phyloP scores from a whole-genome alignment of 2,888 invertebrate genomes.

The Platypus cylindrus region DNA sequence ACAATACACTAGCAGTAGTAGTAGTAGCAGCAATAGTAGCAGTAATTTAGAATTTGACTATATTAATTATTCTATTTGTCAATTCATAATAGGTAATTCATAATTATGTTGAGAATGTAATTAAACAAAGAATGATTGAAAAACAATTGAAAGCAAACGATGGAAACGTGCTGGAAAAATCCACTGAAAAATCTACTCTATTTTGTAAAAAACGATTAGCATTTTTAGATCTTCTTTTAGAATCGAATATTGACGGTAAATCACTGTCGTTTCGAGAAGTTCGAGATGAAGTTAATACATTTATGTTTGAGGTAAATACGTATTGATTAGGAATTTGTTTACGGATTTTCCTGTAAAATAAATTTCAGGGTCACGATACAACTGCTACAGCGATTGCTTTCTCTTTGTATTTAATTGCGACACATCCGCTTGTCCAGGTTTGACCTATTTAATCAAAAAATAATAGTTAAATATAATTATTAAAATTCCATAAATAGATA shows the following conservation, averaged over 20 bases:
- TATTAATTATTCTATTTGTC: too few relatives aligned
- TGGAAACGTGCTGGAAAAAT: not conserved
- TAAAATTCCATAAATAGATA: too few relatives aligned
- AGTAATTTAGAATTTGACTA: too few relatives aligned
- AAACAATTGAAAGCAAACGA: conserved; percentile 1
- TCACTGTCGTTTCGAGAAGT: conserved; percentile 46
- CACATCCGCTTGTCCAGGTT: conserved; percentile 34
- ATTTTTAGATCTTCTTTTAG: conserved; percentile 53
- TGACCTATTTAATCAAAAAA: too few relatives aligned
- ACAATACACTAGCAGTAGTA: not conserved
- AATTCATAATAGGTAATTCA: conserved; percentile 5
- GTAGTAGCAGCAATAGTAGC: too few relatives aligned
- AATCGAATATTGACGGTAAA: conserved; percentile 40
- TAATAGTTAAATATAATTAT: conserved; percentile 15
- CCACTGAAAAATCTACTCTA: conserved; percentile 1
- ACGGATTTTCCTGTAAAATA: not conserved
- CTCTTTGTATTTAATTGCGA: conserved; percentile 34
- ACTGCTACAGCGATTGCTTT: conserved; percentile 37
- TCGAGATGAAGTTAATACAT: conserved; percentile 59
- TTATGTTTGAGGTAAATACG: conserved; percentile 52
- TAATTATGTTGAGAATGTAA: conserved; percentile 8
- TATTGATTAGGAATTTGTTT: not conserved
- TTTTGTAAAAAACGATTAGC: conserved; percentile 44
- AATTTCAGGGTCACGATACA: conserved; percentile 37
- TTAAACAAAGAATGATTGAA: conserved; percentile 7